These are phyloP conservation scores for Phthorimaea operculella DNA, from an alignment of 1,140 invertebrate genomes.

Conservation along the genomic window DNA sequence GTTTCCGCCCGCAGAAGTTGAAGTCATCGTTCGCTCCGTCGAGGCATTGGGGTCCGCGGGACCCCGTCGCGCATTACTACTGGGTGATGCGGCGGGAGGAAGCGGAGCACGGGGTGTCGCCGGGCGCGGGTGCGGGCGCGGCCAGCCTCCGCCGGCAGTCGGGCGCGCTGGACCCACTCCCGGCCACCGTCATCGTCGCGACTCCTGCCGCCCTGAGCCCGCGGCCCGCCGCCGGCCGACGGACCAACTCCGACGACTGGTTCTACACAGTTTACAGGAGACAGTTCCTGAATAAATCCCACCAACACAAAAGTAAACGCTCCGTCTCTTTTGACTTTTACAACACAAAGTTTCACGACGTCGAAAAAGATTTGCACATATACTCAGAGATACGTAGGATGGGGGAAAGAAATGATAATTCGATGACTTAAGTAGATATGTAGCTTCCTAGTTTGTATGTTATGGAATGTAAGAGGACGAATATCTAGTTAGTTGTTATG, in stretches of 20 bases:
- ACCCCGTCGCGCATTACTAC: conserved; percentile 71
- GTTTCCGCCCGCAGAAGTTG: conserved; percentile 61
- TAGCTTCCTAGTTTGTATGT: too few relatives aligned
- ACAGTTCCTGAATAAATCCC: conserved; percentile 20
- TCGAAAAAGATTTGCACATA: too few relatives aligned
- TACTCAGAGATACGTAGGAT: too few relatives aligned
- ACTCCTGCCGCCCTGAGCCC: conserved; percentile 18
- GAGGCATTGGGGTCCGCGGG: conserved; percentile 72
- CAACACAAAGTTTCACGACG: too few relatives aligned
- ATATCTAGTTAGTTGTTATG: too few relatives aligned
- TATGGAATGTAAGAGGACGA: too few relatives aligned
- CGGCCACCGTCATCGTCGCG: conserved; percentile 16
- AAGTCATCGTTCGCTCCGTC: conserved; percentile 69
- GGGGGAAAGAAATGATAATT: too few relatives aligned
- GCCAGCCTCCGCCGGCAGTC: conserved; percentile 40
- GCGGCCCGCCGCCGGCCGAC: conserved; percentile 29
- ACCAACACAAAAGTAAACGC: conserved; percentile 16
- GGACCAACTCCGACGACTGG: conserved; percentile 49
- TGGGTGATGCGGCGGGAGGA: conserved; percentile 67
- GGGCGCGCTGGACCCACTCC: conserved; percentile 21
- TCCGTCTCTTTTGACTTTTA: conserved; percentile 34
- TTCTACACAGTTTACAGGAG: conserved; percentile 32
- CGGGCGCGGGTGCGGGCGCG: conserved; percentile 25
- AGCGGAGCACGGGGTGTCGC: conserved; percentile 31
- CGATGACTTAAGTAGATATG: too few relatives aligned